These are phyloP conservation scores for Mystacornis crossleyi DNA, from an alignment of 2,113 vertebrate genomes.

Conservation along the genomic window DNA sequence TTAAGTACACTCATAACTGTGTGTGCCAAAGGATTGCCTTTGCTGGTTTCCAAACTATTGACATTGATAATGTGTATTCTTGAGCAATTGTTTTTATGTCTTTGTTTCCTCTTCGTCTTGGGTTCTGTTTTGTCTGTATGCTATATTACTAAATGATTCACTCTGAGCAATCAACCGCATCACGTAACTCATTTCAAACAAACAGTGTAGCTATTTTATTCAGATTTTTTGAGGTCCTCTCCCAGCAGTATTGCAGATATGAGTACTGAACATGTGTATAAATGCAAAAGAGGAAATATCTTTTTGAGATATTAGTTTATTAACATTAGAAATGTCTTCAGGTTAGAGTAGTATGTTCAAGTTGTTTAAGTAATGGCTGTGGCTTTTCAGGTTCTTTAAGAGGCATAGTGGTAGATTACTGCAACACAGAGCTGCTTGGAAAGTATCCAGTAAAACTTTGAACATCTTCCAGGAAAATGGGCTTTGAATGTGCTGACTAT, in stretches of 20 bases:
- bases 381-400: neutral
- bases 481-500: slow-evolving; percentile 51
- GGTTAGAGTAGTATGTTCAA: neutral
- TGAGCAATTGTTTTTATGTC: neutral
- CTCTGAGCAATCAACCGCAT: neutral
- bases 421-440: slow-evolving; percentile 31
- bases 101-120: neutral
- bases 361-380: slow-evolving; percentile 11
- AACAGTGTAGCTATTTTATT: neutral
- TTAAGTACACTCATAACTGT: neutral
- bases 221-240: neutral
- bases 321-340: neutral
- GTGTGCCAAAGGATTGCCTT: neutral
- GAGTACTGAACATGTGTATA: neutral
- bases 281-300: neutral
- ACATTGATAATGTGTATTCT: neutral
- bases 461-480: slow-evolving; percentile 41
- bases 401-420: neutral
- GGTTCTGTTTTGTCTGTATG: neutral
- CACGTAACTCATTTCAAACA: neutral
- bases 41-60: neutral
- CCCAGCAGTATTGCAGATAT: neutral
- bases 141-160: neutral
- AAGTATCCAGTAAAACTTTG: slow-evolving; percentile 37
- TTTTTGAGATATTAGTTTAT: neutral